A percentile compares a stretch with the other conserved stretches of the same genome.
phyloP scores from a whole-genome alignment of 2,113 vertebrate genomes.

The Grus americana region DNA sequence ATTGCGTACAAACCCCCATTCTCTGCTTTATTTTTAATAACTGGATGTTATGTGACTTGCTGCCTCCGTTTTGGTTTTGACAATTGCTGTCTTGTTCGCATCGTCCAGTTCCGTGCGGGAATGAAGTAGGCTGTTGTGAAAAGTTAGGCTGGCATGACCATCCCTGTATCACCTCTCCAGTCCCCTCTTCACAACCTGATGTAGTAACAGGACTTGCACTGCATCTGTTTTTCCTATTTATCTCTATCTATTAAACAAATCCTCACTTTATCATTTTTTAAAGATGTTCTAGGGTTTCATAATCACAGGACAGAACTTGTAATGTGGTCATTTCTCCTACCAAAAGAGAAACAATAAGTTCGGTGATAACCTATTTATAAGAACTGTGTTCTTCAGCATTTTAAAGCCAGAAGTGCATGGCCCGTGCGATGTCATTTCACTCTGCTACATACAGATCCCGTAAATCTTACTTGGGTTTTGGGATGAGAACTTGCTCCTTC shows the following conservation, averaged over 20 bases:
- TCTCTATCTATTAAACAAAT: neutral
- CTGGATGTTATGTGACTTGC: neutral
- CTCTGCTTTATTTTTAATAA: neutral
- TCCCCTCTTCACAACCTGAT: neutral
- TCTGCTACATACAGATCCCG: neutral
- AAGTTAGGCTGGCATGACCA: neutral
- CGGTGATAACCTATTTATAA: neutral
- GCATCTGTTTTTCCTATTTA: neutral
- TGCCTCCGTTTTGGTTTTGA: neutral
- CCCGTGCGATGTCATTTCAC: neutral
- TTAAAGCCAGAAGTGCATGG: neutral
- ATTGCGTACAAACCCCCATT: neutral
- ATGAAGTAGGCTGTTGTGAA: neutral
- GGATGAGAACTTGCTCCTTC: neutral
- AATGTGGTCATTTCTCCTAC: neutral
- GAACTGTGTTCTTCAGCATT: neutral
- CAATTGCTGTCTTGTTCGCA: neutral
- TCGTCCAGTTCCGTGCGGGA: neutral
- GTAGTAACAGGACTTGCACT: neutral
- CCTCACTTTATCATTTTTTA: neutral
- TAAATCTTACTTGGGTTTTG: neutral
- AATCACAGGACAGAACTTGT: neutral
- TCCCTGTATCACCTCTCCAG: neutral
- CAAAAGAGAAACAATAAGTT: neutral
- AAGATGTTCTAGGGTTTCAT: neutral